A percentile compares a stretch with the other conserved stretches of the same genome.
phyloP scores from a whole-genome alignment of 2,888 invertebrate genomes.

The Spodoptera picta region DNA sequence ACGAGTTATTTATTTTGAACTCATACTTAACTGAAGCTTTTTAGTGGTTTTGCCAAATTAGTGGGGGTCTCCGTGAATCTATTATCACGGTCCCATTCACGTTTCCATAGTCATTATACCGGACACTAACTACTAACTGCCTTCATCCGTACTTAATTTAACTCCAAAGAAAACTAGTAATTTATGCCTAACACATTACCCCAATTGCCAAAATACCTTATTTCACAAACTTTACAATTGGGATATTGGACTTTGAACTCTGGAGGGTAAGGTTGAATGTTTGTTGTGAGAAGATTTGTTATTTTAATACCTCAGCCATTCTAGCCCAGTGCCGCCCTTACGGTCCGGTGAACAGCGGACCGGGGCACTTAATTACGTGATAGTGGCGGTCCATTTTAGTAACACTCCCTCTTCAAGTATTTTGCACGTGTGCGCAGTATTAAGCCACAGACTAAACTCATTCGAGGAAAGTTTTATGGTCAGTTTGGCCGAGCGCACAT shows the following conservation, averaged over 20 bases:
- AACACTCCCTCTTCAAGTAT: slow-evolving; percentile 69
- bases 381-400: slow-evolving; percentile 81
- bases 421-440: slow-evolving; percentile 60
- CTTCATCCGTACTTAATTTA: slow-evolving; percentile 80
- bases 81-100: slow-evolving; percentile 52
- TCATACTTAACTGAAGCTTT: slow-evolving; percentile 22
- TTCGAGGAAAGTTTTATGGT: slow-evolving; percentile 19
- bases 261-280: slow-evolving; percentile 55
- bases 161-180: slow-evolving; percentile 83
- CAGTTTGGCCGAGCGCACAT: slow-evolving; percentile 7
- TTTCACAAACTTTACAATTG: slow-evolving; percentile 33
- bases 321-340: slow-evolving; percentile 76
- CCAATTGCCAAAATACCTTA: slow-evolving; percentile 77
- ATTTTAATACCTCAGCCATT: slow-evolving; percentile 77
- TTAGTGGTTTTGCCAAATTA: slow-evolving; percentile 35
- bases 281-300: slow-evolving; percentile 51
- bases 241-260: slow-evolving; percentile 49
- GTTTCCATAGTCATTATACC: slow-evolving; percentile 65
- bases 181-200: slow-evolving; percentile 83
- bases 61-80: slow-evolving; percentile 42
- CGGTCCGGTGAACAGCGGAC: slow-evolving; percentile 80
- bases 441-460: slow-evolving; percentile 52
- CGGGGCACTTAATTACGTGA: slow-evolving; percentile 85
- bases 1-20: background rate
- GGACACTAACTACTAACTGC: slow-evolving; percentile 78